Evolutionary conservation across 1,140 invertebrate genomes (phyloP).

Genomic region (Drosophila fuyamai): DNA sequence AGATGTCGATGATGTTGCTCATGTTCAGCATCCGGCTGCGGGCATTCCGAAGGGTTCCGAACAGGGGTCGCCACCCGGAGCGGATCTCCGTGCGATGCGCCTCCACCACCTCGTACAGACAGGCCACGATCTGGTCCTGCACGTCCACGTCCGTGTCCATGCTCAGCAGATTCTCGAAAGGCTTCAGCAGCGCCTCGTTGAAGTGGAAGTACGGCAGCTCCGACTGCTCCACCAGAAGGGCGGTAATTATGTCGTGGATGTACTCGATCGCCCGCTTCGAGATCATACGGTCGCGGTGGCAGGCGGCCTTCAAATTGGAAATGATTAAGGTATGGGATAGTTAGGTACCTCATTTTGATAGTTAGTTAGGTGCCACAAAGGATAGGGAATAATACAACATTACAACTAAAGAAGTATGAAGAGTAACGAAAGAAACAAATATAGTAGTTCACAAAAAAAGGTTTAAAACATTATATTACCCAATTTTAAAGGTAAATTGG

Average conservation of each 20-base stretch:
- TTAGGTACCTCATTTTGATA: too few species aligned
- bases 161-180: conserved; percentile 97
- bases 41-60: conserved; percentile 94
- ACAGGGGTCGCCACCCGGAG: conserved; percentile 96
- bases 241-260: conserved; percentile 95
- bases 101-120: conserved; percentile 97
- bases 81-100: conserved; percentile 95
- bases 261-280: conserved; percentile 97
- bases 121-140: conserved; percentile 95
- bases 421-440: too few species aligned
- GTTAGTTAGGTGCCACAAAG: too few species aligned
- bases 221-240: conserved; percentile 93
- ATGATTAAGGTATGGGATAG: too few species aligned
- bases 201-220: conserved; percentile 97
- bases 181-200: conserved; percentile 97
- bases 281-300: conserved; percentile 94
- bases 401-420: too few species aligned
- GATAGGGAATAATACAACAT: too few species aligned
- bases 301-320: conserved; percentile 89
- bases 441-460: too few species aligned
- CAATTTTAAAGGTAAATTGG: too few species aligned
- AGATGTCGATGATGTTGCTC: conserved; percentile 94
- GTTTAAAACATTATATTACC: too few species aligned
- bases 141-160: conserved; percentile 96
- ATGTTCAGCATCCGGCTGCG: conserved; percentile 87